Evolutionary conservation across 2,797 vertebrate genomes (phyloP).

Genomic region (Cirrhinus molitorella): DNA sequence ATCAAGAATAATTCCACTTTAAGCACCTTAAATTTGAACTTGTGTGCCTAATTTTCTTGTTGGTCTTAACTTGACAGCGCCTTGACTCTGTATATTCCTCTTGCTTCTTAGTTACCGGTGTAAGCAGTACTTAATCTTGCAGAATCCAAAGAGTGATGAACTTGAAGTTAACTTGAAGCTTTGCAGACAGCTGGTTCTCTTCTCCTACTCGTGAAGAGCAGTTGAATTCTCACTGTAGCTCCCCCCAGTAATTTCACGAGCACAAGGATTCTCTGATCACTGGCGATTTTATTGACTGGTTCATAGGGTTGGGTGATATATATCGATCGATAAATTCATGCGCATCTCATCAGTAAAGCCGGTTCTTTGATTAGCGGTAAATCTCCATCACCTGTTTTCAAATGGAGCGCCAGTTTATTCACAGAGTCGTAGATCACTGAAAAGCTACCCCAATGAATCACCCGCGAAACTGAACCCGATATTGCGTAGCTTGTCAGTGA

Average conservation of each 20-base stretch:
- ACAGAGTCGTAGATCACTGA: no score
- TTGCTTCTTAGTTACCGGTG: neutral
- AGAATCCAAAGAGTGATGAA: neutral
- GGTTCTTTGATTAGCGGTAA: no score
- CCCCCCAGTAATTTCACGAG: neutral
- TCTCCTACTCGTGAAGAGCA: neutral
- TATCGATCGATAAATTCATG: no score
- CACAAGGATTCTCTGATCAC: neutral
- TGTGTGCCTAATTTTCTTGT: neutral
- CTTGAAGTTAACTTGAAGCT: neutral
- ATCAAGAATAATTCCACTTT: neutral
- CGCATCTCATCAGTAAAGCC: no score
- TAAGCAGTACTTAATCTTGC: neutral
- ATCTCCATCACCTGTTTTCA: no score
- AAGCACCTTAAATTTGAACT: constrained; percentile 16
- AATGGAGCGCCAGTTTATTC: no score
- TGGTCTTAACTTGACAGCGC: neutral
- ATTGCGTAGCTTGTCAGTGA: no score
- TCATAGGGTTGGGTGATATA: no score
- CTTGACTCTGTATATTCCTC: neutral
- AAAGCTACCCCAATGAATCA: no score
- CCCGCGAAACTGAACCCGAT: no score
- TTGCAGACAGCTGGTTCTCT: neutral
- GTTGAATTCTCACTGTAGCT: neutral
- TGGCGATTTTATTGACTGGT: neutral